phyloP scores from a whole-genome alignment of 2,797 vertebrate species.

The Myotis findleyi region DNA sequence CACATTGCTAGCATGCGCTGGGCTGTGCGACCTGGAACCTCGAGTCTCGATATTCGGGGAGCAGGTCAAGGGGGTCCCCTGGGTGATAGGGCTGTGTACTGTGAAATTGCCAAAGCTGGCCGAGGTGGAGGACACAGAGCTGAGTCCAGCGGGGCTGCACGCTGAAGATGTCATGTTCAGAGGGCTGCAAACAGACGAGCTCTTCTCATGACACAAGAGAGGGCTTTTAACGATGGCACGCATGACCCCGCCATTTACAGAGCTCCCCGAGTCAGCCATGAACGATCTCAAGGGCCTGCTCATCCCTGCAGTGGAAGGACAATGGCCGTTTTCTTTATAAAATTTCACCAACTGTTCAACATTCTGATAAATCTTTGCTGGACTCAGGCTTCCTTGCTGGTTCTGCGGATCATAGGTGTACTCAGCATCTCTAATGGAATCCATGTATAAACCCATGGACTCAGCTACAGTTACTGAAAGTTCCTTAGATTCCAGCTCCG shows the following conservation, averaged over 20 bases:
- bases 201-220: conserved; percentile 90
- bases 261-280: conserved; percentile 87
- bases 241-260: conserved; percentile 89
- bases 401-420: conserved; percentile 94
- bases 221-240: conserved; percentile 90
- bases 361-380: conserved; percentile 93
- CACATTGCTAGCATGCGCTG: conserved; percentile 93
- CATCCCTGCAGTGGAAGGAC: conserved; percentile 84
- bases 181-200: conserved; percentile 92
- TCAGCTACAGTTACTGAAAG: conserved; percentile 98
- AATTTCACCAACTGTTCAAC: conserved; percentile 91
- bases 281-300: conserved; percentile 89
- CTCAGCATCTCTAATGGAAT: conserved; percentile 95
- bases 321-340: conserved; percentile 90
- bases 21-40: conserved; percentile 95
- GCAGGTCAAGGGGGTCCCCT: conserved; percentile 90
- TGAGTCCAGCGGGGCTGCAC: conserved; percentile 95
- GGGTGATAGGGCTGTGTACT: conserved; percentile 92
- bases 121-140: conserved; percentile 96
- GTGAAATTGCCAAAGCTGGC: conserved; percentile 92
- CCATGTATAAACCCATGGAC: conserved; percentile 99
- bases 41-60: conserved; percentile 92
- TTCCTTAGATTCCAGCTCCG: conserved; percentile 97
- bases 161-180: conserved; percentile 92
- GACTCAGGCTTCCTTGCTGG: conserved; percentile 88